A percentile compares a stretch with the other conserved stretches of the same genome.
These are phyloP conservation scores for Archegozetes longisetosus DNA, from an alignment of 1,140 invertebrate genomes.

Conservation along the genomic window DNA sequence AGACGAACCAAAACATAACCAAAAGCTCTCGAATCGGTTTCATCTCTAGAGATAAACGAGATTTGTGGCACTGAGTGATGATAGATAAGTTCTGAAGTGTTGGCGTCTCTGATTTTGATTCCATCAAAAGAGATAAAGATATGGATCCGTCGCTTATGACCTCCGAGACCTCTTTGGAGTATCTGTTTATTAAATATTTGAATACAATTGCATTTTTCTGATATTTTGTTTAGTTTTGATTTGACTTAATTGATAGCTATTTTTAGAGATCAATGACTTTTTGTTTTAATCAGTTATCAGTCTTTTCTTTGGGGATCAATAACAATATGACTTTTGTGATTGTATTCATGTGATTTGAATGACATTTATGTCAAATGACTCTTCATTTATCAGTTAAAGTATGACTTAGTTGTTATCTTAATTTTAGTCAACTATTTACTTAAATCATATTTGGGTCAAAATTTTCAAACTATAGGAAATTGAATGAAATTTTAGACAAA, in stretches of 20 bases:
- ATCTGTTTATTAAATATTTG: slow-evolving; percentile 21
- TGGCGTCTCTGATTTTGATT: slow-evolving; percentile 44
- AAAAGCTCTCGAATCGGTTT: slow-evolving; percentile 88
- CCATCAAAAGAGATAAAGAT: slow-evolving; percentile 93
- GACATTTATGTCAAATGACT: too few relatives aligned
- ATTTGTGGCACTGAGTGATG: slow-evolving; percentile 97
- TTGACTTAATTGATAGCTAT: too few relatives aligned
- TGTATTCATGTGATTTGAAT: too few relatives aligned
- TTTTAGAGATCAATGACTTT: too few relatives aligned
- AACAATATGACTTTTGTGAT: too few relatives aligned
- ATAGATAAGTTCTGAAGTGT: slow-evolving; percentile 55
- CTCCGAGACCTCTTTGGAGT: slow-evolving; percentile 59
- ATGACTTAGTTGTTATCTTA: too few relatives aligned
- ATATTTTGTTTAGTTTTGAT: too few relatives aligned
- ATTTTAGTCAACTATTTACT: too few relatives aligned
- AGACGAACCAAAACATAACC: slow-evolving; percentile 94
- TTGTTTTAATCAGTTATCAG: too few relatives aligned
- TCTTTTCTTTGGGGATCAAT: too few relatives aligned
- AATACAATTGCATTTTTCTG: not conserved
- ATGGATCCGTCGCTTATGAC: slow-evolving; percentile 89
- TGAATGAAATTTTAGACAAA: not conserved
- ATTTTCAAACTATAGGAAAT: not conserved
- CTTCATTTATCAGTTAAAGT: too few relatives aligned
- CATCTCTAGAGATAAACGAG: slow-evolving; percentile 95
- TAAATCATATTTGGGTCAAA: too few relatives aligned